phyloP scores from a whole-genome alignment of 1,140 invertebrate genomes.

The Ostrea edulis region DNA sequence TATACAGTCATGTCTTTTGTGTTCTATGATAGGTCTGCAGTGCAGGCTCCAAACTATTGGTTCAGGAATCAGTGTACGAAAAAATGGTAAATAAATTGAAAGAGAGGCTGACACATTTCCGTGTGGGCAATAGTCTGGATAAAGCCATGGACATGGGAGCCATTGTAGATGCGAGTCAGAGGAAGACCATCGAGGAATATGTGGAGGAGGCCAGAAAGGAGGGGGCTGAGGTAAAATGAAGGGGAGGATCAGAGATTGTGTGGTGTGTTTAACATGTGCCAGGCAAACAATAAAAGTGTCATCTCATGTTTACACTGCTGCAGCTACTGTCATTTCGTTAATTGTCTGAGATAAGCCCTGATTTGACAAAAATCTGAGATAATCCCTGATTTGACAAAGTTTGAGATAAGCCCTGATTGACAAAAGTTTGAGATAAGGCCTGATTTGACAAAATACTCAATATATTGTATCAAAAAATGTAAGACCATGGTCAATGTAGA shows the following conservation, averaged over 20 bases:
- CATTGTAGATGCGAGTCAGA: conserved; percentile 76
- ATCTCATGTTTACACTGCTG: too few species aligned
- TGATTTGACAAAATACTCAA: too few species aligned
- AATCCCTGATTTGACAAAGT: too few species aligned
- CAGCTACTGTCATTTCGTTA: too few species aligned
- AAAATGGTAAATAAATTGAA: conserved; percentile 81
- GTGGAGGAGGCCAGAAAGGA: conserved; percentile 78
- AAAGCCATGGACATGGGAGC: conserved; percentile 79
- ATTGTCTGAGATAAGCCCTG: too few species aligned
- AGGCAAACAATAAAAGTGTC: too few species aligned
- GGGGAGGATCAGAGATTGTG: not conserved
- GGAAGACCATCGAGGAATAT: conserved; percentile 72
- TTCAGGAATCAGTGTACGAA: conserved; percentile 82
- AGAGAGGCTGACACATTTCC: conserved; percentile 76
- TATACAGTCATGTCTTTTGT: too few species aligned
- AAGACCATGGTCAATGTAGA: too few species aligned
- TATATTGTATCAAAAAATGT: too few species aligned
- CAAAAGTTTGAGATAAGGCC: too few species aligned
- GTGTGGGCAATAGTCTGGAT: conserved; percentile 80
- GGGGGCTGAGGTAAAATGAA: conserved; percentile 78
- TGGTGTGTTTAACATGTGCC: not conserved
- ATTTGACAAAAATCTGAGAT: too few species aligned
- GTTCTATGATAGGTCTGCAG: conserved; percentile 78
- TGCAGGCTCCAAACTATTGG: conserved; percentile 81
- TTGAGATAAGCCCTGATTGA: too few species aligned